Evolutionary conservation across 2,113 vertebrate genomes (phyloP).

Genomic region (Orycteropus afer): DNA sequence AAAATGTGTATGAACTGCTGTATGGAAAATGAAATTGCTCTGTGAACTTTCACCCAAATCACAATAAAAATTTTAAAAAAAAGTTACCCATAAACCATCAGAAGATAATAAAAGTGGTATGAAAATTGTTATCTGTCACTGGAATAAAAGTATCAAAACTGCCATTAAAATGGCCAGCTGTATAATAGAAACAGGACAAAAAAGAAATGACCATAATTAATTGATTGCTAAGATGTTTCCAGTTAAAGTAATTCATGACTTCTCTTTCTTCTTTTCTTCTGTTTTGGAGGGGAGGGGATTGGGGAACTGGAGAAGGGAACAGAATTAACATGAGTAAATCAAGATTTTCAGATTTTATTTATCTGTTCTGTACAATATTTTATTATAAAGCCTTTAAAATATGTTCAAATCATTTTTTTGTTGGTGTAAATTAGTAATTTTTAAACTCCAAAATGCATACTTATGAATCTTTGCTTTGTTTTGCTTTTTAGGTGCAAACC

Average conservation of each 20-base stretch:
- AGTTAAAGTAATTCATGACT: background rate
- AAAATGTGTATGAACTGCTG: too few relatives aligned
- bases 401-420: constrained; percentile 47
- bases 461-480: constrained; percentile 73
- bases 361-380: constrained; percentile 43
- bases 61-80: too few relatives aligned
- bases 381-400: background rate
- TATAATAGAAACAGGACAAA: background rate
- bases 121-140: background rate
- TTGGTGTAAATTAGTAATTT: constrained; percentile 36
- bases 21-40: too few relatives aligned
- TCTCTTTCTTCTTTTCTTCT: background rate
- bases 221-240: background rate
- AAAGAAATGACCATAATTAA: background rate
- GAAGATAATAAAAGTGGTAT: background rate
- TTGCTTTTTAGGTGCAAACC: constrained; percentile 85
- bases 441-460: constrained; percentile 47
- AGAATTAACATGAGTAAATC: background rate
- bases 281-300: background rate
- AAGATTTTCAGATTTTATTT: background rate
- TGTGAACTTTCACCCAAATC: too few relatives aligned
- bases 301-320: background rate
- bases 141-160: background rate
- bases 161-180: background rate
- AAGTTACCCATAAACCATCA: background rate